phyloP scores from a whole-genome alignment of 1,140 invertebrate genomes.

The Caenorhabditis brenneri region DNA sequence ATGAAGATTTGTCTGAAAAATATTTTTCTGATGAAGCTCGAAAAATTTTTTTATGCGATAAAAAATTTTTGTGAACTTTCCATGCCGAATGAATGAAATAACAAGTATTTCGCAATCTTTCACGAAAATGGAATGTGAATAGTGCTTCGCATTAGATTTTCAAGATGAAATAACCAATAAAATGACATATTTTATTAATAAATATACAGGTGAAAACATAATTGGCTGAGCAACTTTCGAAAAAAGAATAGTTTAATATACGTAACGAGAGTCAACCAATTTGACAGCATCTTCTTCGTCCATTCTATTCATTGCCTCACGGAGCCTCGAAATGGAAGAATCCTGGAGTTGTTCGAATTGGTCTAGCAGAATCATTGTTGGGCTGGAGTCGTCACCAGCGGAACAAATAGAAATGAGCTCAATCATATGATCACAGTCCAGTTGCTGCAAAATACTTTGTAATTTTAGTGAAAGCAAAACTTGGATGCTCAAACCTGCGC shows the following conservation, averaged over 20 bases:
- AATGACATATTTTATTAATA: too few relatives aligned
- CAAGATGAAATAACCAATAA: too few relatives aligned
- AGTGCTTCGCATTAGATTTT: too few relatives aligned
- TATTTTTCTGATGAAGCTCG: background rate
- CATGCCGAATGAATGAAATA: too few relatives aligned
- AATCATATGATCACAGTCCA: constrained; percentile 47
- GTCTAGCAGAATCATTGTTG: constrained; percentile 52
- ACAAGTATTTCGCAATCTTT: too few relatives aligned
- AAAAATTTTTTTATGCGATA: too few relatives aligned
- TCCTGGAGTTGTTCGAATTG: constrained; percentile 53
- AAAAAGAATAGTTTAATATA: constrained; percentile 12
- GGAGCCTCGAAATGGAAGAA: constrained; percentile 42
- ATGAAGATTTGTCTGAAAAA: too few relatives aligned
- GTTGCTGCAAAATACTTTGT: background rate
- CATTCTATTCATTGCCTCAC: constrained; percentile 36
- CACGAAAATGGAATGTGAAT: too few relatives aligned
- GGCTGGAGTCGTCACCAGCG: constrained; percentile 35
- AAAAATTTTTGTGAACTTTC: too few relatives aligned
- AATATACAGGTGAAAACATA: too few relatives aligned
- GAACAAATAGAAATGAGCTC: constrained; percentile 52
- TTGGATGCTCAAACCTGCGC: background rate
- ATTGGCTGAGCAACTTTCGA: too few relatives aligned
- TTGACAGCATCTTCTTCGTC: constrained; percentile 35
- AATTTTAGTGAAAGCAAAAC: background rate
- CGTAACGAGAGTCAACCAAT: constrained; percentile 45